These are phyloP conservation scores for Cyclophora albipunctata DNA, from an alignment of 2,888 invertebrate genomes.

Conservation along the genomic window DNA sequence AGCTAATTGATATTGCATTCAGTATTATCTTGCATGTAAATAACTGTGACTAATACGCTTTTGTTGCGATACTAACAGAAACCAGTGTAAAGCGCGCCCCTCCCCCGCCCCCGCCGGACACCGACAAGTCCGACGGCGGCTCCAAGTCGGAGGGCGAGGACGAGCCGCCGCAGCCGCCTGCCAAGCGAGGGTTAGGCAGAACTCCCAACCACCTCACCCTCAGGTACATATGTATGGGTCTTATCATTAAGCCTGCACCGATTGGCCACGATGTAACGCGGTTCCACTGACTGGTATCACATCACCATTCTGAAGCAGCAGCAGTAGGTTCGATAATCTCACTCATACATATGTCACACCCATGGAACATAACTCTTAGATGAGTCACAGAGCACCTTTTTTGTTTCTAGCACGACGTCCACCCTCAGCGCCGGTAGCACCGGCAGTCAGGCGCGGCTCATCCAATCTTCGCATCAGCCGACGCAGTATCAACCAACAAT, in stretches of 20 bases:
- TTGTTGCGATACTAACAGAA: slow-evolving; percentile 29
- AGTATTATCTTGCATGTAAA: background rate
- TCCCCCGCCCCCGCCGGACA: slow-evolving; percentile 62
- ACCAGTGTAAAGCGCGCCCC: slow-evolving; percentile 34
- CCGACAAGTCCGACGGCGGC: slow-evolving; percentile 77
- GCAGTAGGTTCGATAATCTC: slow-evolving; percentile 48
- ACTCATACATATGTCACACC: slow-evolving; percentile 58
- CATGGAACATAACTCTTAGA: no score
- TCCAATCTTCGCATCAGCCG: slow-evolving; percentile 95
- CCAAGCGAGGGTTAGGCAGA: slow-evolving; percentile 84
- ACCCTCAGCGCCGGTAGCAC: slow-evolving; percentile 95
- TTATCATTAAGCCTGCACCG: slow-evolving; percentile 38
- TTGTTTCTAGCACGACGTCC: slow-evolving; percentile 87
- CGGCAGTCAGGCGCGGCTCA: slow-evolving; percentile 92
- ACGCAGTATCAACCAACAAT: slow-evolving; percentile 92
- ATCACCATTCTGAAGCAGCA: slow-evolving; percentile 4
- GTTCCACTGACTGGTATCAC: background rate
- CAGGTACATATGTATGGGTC: slow-evolving; percentile 77
- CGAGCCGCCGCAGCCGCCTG: slow-evolving; percentile 80
- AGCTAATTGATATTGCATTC: background rate
- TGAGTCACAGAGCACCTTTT: slow-evolving; percentile 1
- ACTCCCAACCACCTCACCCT: slow-evolving; percentile 95
- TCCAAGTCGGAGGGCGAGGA: slow-evolving; percentile 93
- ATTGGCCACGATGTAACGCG: slow-evolving; percentile 11
- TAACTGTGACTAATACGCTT: background rate